These are phyloP conservation scores for Mustela nigripes DNA, from an alignment of 2,113 vertebrate species.

Conservation along the genomic window DNA sequence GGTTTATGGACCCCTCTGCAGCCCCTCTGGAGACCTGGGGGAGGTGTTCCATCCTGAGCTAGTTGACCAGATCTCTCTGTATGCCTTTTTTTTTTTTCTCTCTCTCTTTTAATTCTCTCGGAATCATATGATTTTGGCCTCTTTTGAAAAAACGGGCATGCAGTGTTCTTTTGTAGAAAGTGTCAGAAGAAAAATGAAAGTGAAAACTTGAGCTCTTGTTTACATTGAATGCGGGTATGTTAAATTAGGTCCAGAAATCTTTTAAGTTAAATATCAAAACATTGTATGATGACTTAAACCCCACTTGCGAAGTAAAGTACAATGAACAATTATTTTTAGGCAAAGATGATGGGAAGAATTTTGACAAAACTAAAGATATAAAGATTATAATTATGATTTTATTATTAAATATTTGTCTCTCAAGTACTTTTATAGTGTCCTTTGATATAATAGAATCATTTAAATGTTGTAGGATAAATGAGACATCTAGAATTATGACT, in stretches of 20 bases:
- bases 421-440: slow-evolving; percentile 4
- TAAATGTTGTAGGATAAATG: neutral
- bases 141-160: slow-evolving; percentile 21
- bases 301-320: slow-evolving; percentile 8
- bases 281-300: neutral
- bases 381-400: slow-evolving; percentile 14
- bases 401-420: slow-evolving; percentile 70
- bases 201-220: slow-evolving; percentile 37
- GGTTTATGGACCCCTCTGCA: neutral
- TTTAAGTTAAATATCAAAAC: slow-evolving; percentile 30
- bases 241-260: neutral
- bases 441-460: neutral
- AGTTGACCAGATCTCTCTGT: neutral
- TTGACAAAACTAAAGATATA: slow-evolving; percentile 38
- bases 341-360: slow-evolving; percentile 56
- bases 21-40: neutral
- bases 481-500: neutral
- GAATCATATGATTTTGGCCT: neutral
- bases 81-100: neutral
- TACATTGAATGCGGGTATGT: neutral
- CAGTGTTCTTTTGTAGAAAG: neutral
- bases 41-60: neutral
- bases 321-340: neutral
- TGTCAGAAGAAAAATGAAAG: slow-evolving; percentile 37
- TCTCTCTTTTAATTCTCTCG: neutral